Conservation (phyloP, 1,140 invertebrate genomes). For the Lethrus apterus region DNA sequence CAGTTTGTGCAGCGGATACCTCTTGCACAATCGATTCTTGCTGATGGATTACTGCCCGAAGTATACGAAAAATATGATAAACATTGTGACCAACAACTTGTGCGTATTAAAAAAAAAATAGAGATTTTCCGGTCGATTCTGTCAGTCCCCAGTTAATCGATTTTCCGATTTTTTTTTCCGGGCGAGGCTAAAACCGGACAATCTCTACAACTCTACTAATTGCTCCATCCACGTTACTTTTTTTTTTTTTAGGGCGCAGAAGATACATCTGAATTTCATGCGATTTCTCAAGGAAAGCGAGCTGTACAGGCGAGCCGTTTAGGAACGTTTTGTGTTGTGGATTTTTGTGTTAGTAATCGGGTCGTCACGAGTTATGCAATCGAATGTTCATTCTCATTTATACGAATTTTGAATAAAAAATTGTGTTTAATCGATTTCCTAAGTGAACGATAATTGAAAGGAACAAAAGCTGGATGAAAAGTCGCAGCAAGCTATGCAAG, state of each 20-base stretch:
- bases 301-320: no score
- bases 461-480: no score
- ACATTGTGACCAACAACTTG: conserved; percentile 6
- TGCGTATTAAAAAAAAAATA: conserved; percentile 1
- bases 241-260: not conserved
- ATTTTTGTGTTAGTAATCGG: no score
- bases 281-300: no score
- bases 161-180: not conserved
- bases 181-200: not conserved
- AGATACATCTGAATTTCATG: not conserved
- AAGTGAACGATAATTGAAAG: no score
- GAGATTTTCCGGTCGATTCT: not conserved
- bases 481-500: no score
- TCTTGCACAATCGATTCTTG: conserved; percentile 10
- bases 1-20: not conserved
- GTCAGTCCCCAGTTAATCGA: not conserved
- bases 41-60: conserved; percentile 7
- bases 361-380: no score
- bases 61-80: conserved; percentile 12
- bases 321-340: no score
- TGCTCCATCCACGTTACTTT: not conserved
- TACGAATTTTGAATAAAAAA: no score
- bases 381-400: no score
- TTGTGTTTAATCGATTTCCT: no score
- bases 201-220: not conserved